Conservation (phyloP, 2,797 vertebrate genomes). For the Siniperca undulata region DNA sequence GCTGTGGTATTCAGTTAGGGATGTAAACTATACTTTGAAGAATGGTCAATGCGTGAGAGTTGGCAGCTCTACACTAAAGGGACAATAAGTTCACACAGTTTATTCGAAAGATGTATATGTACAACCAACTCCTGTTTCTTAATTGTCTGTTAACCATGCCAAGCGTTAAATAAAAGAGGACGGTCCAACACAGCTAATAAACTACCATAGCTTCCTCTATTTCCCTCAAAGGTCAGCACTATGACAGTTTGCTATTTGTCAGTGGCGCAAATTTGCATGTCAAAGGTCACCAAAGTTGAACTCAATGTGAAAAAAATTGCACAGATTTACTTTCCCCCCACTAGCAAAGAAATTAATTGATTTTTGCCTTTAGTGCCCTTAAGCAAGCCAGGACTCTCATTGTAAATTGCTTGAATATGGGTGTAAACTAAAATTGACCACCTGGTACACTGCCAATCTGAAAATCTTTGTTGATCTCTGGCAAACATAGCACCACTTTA, state of each 20-base stretch:
- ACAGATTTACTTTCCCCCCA: slow-evolving; percentile 23
- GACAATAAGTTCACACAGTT: neutral
- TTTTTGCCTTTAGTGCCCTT: slow-evolving; percentile 20
- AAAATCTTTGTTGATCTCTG: slow-evolving; percentile 71
- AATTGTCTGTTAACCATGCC: neutral
- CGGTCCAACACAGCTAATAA: neutral
- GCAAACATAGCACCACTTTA: slow-evolving; percentile 67
- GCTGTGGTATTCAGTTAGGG: too few relatives aligned
- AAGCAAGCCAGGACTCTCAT: slow-evolving; percentile 16
- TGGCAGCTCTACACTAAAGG: too few relatives aligned
- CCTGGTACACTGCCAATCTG: slow-evolving; percentile 13
- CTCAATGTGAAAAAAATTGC: neutral
- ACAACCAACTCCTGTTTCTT: neutral
- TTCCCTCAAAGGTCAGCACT: slow-evolving; percentile 27
- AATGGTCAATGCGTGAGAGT: too few relatives aligned
- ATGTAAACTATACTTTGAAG: too few relatives aligned
- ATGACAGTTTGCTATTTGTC: slow-evolving; percentile 36
- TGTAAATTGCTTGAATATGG: slow-evolving; percentile 31
- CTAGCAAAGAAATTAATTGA: slow-evolving; percentile 8
- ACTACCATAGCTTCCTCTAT: neutral
- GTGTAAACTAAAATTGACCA: slow-evolving; percentile 53
- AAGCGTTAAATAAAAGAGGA: neutral
- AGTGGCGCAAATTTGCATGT: slow-evolving; percentile 17
- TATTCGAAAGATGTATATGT: neutral
- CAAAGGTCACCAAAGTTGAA: slow-evolving; percentile 37